Evolutionary conservation across 2,113 vertebrate species (phyloP), one percentile per base, ranked within the genome.

Genomic region (Hyaena hyaena): DNA sequence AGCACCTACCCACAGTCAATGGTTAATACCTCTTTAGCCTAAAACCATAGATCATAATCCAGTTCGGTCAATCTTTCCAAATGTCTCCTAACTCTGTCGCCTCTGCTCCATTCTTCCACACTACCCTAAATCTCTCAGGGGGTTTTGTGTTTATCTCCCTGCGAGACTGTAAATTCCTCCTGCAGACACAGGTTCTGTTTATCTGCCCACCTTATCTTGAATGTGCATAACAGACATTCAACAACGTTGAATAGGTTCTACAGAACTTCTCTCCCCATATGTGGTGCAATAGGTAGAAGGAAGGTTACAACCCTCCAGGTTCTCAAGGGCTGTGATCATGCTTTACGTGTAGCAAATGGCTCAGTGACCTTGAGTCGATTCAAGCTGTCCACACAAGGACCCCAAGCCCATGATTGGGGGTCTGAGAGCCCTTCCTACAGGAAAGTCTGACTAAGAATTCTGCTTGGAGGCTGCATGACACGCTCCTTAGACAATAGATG

Each of bases 401-500:
- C 74, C 0, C 2, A 98, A 96, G 88, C 94, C 95, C 98, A 96
- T 98, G 98, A 98, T 95, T 96, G 73, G 85, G 77, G 98, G 79
- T 97, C 96, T 97, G 77, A 97, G 97, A 97, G 89, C 50, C 63
- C 96, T 98, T 98, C 97, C 88, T 97, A 88, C 65, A 92, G 96
- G 97, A 98, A 98, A 96, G 81, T 77, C 96, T 95, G 74, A 94
- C 85, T 95, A 95, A 95, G 83, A 96, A 93, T 88, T 96, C 77
- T 97, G 80, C 95, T 97, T 97, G 96, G 85, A 93, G 71, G 95
- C 81, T 90, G 88, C 97, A 97, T 97, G 95, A 95, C 97, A 97
- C 97, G 90, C 53, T 97, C 98, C 98, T 98, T 98, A 97, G 95
- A 90, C 68, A 96, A 92, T 0, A 98, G 92, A 97, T 65, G 97